Evolutionary conservation across 1,140 invertebrate genomes (phyloP).

Genomic region (Monochamus saltuarius): DNA sequence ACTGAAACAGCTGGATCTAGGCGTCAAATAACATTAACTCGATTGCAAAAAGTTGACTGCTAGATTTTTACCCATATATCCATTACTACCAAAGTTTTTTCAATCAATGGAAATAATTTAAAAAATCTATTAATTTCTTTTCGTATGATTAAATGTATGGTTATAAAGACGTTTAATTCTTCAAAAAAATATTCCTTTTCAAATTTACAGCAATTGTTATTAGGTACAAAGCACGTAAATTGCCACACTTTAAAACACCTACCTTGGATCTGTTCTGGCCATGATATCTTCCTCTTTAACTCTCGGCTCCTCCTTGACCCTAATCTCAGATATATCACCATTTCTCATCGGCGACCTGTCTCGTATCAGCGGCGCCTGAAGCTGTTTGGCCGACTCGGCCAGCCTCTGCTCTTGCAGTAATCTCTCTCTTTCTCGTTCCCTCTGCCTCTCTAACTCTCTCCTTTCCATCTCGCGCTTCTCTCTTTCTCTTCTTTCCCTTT

Average conservation of each 20-base stretch:
- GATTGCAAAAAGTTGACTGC: no score
- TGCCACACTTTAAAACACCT: neutral
- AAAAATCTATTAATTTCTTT: no score
- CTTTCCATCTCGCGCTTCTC: constrained; percentile 72
- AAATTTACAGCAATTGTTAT: no score
- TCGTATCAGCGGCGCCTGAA: constrained; percentile 52
- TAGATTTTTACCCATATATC: no score
- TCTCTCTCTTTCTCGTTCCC: constrained; percentile 56
- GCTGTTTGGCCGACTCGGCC: constrained; percentile 54
- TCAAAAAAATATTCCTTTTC: no score
- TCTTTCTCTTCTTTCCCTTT: constrained; percentile 68
- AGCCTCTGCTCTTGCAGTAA: constrained; percentile 60
- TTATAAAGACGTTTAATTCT: no score
- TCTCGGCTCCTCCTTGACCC: constrained; percentile 66
- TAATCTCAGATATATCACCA: constrained; percentile 58
- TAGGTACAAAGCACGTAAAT: no score
- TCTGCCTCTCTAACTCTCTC: constrained; percentile 57
- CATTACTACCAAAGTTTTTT: no score
- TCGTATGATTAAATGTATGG: no score
- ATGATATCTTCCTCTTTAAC: constrained; percentile 60
- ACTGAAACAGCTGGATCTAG: no score
- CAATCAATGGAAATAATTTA: no score
- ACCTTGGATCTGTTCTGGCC: constrained; percentile 45
- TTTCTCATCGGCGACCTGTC: constrained; percentile 72
- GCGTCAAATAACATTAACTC: no score